Percentiles rank a stretch among this genome's conserved stretches.
These are phyloP conservation scores for Neodiprion fabricii DNA, from an alignment of 1,140 invertebrate species.

Conservation along the genomic window DNA sequence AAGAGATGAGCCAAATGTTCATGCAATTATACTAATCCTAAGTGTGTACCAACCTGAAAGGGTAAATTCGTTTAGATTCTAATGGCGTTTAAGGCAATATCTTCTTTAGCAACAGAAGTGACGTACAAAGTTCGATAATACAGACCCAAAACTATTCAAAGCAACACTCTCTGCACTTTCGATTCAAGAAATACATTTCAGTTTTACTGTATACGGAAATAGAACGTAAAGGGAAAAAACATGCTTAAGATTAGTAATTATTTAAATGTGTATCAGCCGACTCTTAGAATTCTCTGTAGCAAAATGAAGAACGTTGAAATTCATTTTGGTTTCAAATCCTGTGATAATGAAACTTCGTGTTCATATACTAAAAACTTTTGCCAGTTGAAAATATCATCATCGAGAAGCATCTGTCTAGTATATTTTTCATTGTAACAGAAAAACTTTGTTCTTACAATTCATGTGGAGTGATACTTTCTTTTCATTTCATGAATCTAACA, in stretches of 20 bases:
- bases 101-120: background rate
- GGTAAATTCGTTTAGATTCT: background rate
- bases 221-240: no score
- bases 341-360: background rate
- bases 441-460: background rate
- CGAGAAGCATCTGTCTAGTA: background rate
- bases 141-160: no score
- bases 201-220: no score
- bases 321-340: background rate
- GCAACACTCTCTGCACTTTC: no score
- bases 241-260: no score
- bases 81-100: background rate
- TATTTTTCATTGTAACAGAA: no score
- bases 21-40: background rate
- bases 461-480: background rate
- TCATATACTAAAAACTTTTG: background rate
- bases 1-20: background rate
- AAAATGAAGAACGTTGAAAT: background rate
- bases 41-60: background rate
- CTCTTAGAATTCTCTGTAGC: no score
- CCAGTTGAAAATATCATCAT: background rate
- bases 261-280: no score
- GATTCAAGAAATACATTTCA: no score
- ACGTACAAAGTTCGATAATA: no score
- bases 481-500: background rate